These are phyloP conservation scores for Poeciliopsis prolifica DNA, from an alignment of 2,113 vertebrate species.

Conservation along the genomic window DNA sequence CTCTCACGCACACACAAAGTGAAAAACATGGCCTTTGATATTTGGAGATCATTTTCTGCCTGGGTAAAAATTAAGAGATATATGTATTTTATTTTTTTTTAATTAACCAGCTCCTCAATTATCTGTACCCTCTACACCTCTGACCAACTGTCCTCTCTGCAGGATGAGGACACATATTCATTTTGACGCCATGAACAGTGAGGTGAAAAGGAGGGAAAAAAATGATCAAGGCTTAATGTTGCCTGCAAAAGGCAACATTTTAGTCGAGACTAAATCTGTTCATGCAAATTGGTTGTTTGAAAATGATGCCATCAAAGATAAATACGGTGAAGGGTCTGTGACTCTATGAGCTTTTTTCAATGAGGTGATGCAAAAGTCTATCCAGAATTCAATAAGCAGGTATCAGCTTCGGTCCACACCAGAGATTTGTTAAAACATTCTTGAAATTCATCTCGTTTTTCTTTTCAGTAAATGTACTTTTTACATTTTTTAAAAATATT, in stretches of 20 bases:
- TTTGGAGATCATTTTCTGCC: not conserved
- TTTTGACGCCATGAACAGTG: too few species aligned
- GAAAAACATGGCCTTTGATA: not conserved
- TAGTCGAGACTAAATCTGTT: too few species aligned
- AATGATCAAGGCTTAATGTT: too few species aligned
- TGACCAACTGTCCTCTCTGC: too few species aligned
- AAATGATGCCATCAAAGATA: not conserved
- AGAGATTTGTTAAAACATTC: too few species aligned
- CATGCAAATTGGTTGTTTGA: not conserved
- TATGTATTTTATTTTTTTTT: not conserved
- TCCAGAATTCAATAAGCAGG: too few species aligned
- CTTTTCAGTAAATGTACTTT: not conserved
- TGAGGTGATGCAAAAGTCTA: too few species aligned
- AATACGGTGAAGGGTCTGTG: not conserved
- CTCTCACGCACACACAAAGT: not conserved
- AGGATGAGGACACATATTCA: too few species aligned
- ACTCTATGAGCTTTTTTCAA: not conserved
- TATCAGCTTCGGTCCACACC: too few species aligned
- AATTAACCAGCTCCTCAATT: not conserved
- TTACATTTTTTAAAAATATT: not conserved
- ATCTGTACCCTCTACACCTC: not conserved
- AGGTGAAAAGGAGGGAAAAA: too few species aligned
- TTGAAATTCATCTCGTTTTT: too few species aligned
- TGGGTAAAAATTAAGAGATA: not conserved
- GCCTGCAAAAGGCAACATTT: too few species aligned